Conservation (phyloP, 2,797 vertebrate species). For the Sebastes hopkinsi region DNA sequence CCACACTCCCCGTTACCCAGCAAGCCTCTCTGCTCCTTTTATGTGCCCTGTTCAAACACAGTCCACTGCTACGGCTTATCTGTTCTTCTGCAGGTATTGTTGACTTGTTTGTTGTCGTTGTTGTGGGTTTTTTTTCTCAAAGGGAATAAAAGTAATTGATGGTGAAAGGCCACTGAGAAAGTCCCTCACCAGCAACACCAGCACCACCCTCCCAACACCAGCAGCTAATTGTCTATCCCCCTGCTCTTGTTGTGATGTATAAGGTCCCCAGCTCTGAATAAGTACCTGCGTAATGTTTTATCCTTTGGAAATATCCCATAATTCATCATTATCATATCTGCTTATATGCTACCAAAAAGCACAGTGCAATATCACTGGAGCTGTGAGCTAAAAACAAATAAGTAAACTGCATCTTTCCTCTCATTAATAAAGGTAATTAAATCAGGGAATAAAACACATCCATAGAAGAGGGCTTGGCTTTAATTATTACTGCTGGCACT, state of each 20-base stretch:
- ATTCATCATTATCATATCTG: slow-evolving; percentile 75
- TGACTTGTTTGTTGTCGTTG: slow-evolving; percentile 60
- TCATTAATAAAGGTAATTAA: slow-evolving; percentile 85
- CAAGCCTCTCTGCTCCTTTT: slow-evolving; percentile 39
- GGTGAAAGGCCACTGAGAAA: slow-evolving; percentile 46
- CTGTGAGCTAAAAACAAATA: slow-evolving; percentile 73
- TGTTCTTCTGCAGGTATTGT: slow-evolving; percentile 62
- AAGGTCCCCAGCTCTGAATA: slow-evolving; percentile 55
- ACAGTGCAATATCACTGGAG: slow-evolving; percentile 55
- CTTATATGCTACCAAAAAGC: slow-evolving; percentile 57
- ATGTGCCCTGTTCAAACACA: slow-evolving; percentile 43
- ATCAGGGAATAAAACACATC: slow-evolving; percentile 77
- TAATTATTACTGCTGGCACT: slow-evolving; percentile 79
- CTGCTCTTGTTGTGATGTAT: slow-evolving; percentile 56
- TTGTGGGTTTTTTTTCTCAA: slow-evolving; percentile 32
- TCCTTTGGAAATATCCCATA: slow-evolving; percentile 72
- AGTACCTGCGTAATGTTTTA: slow-evolving; percentile 54
- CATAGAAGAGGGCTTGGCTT: slow-evolving; percentile 66
- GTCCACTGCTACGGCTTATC: slow-evolving; percentile 59
- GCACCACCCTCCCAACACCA: slow-evolving; percentile 1
- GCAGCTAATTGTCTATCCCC: slow-evolving; percentile 30
- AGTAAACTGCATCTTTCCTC: slow-evolving; percentile 49
- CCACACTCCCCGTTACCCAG: slow-evolving; percentile 15
- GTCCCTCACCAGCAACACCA: not conserved
- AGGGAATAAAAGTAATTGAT: slow-evolving; percentile 76